These are phyloP conservation scores for Leptinotarsa rubiginosa DNA, from an alignment of 2,888 invertebrate species.

Conservation along the genomic window DNA sequence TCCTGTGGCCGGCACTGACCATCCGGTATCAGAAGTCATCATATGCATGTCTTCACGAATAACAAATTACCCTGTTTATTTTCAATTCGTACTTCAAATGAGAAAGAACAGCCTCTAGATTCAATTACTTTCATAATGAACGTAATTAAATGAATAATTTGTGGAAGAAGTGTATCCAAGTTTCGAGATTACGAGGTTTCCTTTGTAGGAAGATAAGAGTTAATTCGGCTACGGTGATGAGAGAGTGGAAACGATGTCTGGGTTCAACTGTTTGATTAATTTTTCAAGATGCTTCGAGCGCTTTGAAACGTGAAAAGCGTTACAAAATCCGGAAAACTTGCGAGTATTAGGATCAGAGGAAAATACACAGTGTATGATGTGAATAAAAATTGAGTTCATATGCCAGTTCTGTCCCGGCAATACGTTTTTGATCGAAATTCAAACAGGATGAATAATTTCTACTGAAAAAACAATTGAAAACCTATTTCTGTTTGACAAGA, in stretches of 20 bases:
- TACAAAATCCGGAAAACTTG: neutral
- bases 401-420: too few species aligned
- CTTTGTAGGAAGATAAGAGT: slow-evolving; percentile 20
- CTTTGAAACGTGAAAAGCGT: neutral
- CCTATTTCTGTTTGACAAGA: too few species aligned
- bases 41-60: neutral
- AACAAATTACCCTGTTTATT: slow-evolving; percentile 1
- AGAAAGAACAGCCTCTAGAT: neutral
- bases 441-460: too few species aligned
- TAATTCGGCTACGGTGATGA: slow-evolving; percentile 8
- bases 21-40: too few species aligned
- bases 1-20: too few species aligned
- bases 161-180: slow-evolving; percentile 12
- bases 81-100: slow-evolving; percentile 3
- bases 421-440: too few species aligned
- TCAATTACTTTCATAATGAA: neutral
- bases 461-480: too few species aligned
- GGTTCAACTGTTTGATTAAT: neutral
- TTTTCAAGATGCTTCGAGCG: neutral
- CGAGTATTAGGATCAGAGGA: neutral
- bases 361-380: neutral
- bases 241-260: neutral
- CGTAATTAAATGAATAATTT: slow-evolving; percentile 7
- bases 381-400: too few species aligned
- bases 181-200: slow-evolving; percentile 19